A percentile compares a stretch with the other conserved stretches of the same genome.
Conservation (phyloP, 1,140 invertebrate genomes). For the Macrosteles quadrilineatus region DNA sequence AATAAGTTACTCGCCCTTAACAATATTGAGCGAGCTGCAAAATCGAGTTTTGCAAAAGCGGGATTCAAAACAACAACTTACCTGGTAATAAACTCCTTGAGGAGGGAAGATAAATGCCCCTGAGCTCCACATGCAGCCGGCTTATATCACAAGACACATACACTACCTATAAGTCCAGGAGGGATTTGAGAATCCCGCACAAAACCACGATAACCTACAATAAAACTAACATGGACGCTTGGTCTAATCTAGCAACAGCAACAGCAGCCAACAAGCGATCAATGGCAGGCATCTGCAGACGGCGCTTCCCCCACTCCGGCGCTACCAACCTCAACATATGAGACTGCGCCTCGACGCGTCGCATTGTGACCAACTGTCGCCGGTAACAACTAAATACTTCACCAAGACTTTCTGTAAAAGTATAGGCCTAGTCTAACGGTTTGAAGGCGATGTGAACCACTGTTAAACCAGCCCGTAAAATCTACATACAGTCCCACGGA, state of each 20-base stretch:
- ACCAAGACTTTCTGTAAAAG: too few relatives aligned
- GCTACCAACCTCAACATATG: neutral
- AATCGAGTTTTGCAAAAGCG: too few relatives aligned
- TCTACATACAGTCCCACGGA: too few relatives aligned
- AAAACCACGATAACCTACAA: neutral
- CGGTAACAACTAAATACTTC: neutral
- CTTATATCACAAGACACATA: slow-evolving; percentile 54
- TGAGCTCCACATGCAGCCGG: slow-evolving; percentile 92
- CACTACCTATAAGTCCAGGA: slow-evolving; percentile 14
- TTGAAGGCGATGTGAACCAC: too few relatives aligned
- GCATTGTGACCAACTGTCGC: neutral
- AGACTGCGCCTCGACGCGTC: neutral
- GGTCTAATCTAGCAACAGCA: neutral
- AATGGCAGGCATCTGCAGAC: slow-evolving; percentile 5
- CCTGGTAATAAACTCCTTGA: slow-evolving; percentile 91
- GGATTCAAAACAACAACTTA: slow-evolving; percentile 58
- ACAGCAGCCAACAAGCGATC: neutral
- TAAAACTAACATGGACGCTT: neutral
- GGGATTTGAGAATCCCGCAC: slow-evolving; percentile 14
- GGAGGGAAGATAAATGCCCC: slow-evolving; percentile 89
- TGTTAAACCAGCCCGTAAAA: too few relatives aligned
- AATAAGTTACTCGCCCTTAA: too few relatives aligned
- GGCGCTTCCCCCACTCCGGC: neutral
- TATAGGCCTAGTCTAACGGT: too few relatives aligned
- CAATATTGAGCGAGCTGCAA: too few relatives aligned